Evolutionary conservation across 2,113 vertebrate genomes (phyloP).

Genomic region (Chionodraco myersi): DNA sequence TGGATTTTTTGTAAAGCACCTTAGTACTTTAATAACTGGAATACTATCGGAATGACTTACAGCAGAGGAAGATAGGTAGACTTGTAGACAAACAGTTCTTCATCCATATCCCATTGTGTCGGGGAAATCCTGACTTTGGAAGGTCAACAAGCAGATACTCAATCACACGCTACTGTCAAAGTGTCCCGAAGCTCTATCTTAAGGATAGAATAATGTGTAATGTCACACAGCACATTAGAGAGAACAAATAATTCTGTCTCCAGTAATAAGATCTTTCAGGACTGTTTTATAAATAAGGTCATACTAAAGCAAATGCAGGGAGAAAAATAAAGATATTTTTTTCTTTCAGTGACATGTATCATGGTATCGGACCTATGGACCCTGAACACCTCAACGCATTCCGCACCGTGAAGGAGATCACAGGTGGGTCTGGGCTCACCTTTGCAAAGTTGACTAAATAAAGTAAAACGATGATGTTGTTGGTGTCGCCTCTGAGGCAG

Average conservation of each 20-base stretch:
- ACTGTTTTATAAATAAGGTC: background rate
- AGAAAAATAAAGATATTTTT: background rate
- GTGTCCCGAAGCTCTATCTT: background rate
- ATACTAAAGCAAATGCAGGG: background rate
- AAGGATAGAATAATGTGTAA: conserved; percentile 2
- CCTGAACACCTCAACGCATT: conserved; percentile 94
- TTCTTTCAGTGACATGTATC: conserved; percentile 91
- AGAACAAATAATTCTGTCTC: conserved; percentile 1
- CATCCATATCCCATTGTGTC: background rate
- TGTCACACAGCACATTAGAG: background rate
- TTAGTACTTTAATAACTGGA: background rate
- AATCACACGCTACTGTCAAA: conserved; percentile 12
- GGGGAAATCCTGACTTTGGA: background rate
- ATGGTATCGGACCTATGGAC: conserved; percentile 93
- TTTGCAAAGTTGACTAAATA: conserved; percentile 15
- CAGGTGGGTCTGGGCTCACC: conserved; percentile 85
- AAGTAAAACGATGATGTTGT: background rate
- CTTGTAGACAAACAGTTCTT: background rate
- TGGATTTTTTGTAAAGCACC: no score
- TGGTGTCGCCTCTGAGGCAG: conserved; percentile 13
- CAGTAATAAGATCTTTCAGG: background rate
- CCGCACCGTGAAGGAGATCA: conserved; percentile 96
- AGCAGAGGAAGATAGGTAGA: background rate
- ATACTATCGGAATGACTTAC: background rate
- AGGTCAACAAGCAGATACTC: conserved; percentile 2